Evolutionary conservation across 92 coral and sea anemone species (phyloP).

Genomic region (Palythoa caribaeorum): DNA sequence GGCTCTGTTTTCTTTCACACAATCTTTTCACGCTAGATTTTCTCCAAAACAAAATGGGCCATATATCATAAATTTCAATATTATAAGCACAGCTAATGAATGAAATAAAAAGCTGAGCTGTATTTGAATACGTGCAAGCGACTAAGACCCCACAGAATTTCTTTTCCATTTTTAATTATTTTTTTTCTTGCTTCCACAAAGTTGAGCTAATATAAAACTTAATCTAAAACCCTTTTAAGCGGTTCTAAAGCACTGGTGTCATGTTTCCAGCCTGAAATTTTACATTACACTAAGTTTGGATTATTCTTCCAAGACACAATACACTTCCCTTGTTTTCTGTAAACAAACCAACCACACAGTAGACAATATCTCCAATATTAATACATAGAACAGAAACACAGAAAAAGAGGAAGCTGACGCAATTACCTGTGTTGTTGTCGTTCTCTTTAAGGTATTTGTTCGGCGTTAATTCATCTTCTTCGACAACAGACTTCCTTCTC

Average conservation of each 20-base stretch:
- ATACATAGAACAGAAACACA: constrained; percentile 4
- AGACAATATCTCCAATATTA: constrained; percentile 14
- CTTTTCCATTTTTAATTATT: constrained; percentile 14
- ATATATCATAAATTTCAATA: constrained; percentile 5
- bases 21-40: not conserved
- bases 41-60: not conserved
- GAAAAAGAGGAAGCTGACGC: not conserved
- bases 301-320: constrained; percentile 28
- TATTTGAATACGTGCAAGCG: constrained; percentile 33
- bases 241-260: not conserved
- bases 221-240: not conserved
- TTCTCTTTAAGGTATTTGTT: constrained; percentile 44
- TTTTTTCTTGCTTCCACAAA: not conserved
- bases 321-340: constrained; percentile 43
- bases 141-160: constrained; percentile 5
- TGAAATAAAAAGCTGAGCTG: constrained; percentile 34
- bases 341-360: constrained; percentile 37
- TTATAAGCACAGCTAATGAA: constrained; percentile 20
- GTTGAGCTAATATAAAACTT: not conserved
- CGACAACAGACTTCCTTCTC: constrained; percentile 8
- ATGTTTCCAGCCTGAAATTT: not conserved
- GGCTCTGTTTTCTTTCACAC: constrained; percentile 5
- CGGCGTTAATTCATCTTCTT: constrained; percentile 13
- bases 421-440: constrained; percentile 48
- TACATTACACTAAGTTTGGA: not conserved